These are phyloP conservation scores for Labeo calbasu DNA, from an alignment of 2,797 vertebrate genomes.

Conservation along the genomic window DNA sequence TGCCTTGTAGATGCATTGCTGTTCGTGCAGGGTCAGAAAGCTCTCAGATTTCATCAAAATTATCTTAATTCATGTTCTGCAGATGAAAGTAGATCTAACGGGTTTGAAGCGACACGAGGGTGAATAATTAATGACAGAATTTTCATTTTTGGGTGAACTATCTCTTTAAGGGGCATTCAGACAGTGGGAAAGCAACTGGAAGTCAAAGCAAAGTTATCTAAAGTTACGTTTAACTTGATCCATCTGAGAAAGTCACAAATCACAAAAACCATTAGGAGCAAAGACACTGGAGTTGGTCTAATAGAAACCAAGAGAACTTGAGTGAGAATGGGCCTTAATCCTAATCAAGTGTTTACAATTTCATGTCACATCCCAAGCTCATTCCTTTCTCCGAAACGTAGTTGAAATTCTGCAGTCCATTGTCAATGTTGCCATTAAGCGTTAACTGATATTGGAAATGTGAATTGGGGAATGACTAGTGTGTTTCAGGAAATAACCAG, in stretches of 20 bases:
- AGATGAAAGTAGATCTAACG: no score
- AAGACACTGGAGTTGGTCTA: neutral
- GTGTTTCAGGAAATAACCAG: conserved; percentile 79
- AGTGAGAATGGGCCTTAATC: neutral
- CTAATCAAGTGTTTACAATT: neutral
- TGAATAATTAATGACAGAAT: no score
- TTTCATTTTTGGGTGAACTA: no score
- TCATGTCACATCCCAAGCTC: neutral
- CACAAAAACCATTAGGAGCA: neutral
- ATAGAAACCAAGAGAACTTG: neutral
- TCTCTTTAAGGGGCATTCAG: neutral
- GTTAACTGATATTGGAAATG: conserved; percentile 38
- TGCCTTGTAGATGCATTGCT: no score
- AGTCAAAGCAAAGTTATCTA: neutral
- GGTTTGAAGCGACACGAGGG: no score
- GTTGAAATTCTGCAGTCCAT: neutral
- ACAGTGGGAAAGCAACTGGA: neutral
- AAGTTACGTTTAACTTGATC: neutral
- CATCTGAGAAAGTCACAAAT: neutral
- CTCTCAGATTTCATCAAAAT: no score
- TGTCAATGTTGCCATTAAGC: conserved; percentile 4
- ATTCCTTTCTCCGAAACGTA: neutral
- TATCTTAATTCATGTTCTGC: no score
- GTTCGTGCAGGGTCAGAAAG: no score
- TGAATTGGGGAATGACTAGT: conserved; percentile 68